Percentiles rank a stretch among this genome's conserved stretches.
These are phyloP conservation scores for Orthonychiurus folsomi DNA, from an alignment of 2,888 invertebrate species.

Conservation along the genomic window DNA sequence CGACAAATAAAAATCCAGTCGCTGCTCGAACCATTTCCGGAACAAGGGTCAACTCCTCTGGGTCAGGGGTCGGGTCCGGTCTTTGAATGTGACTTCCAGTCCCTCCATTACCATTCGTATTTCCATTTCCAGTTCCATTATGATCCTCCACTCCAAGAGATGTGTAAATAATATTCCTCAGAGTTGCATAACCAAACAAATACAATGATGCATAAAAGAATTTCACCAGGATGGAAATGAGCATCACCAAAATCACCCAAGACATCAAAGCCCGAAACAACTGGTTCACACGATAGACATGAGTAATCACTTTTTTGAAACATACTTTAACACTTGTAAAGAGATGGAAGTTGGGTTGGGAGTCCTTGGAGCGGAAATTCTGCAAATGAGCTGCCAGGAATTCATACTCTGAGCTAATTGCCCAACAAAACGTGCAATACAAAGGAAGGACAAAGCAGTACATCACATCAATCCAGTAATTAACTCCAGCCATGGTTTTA, in stretches of 20 bases:
- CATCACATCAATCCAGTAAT: not conserved
- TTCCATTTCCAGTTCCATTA: not conserved
- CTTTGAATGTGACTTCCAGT: too few relatives aligned
- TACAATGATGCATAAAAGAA: not conserved
- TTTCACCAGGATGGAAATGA: not conserved
- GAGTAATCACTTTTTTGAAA: not conserved
- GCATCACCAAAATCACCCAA: not conserved
- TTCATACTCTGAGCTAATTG: not conserved
- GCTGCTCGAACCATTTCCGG: not conserved
- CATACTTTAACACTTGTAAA: not conserved
- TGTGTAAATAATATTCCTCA: not conserved
- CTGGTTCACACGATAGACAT: not conserved
- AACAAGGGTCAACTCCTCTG: not conserved
- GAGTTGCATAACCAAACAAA: not conserved
- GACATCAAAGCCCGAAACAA: not conserved
- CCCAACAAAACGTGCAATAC: not conserved
- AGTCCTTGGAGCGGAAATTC: not conserved
- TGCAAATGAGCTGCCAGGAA: not conserved
- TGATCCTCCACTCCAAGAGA: not conserved
- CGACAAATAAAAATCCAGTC: not conserved
- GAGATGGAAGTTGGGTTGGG: not conserved
- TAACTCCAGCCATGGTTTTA: not conserved
- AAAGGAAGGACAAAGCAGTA: not conserved
- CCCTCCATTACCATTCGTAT: too few relatives aligned
- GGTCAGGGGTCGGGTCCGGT: slow-evolving; percentile 1